Conservation (phyloP, 2,113 vertebrate genomes). For the Varanus komodoensis region DNA sequence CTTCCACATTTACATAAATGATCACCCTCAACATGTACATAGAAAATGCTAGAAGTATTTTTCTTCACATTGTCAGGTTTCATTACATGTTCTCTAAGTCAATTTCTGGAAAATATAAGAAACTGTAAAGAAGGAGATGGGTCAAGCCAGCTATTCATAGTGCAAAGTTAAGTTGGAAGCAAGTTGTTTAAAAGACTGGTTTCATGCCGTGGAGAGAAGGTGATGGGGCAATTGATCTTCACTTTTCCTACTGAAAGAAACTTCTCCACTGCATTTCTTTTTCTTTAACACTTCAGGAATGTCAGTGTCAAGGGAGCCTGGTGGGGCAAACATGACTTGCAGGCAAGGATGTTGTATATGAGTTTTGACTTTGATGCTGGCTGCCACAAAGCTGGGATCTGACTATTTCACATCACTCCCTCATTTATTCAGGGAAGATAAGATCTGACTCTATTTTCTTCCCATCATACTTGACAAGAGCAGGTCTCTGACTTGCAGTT, state of each 20-base stretch:
- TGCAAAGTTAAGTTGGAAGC: too few species aligned
- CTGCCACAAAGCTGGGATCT: background rate
- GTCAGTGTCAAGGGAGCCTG: background rate
- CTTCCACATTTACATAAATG: background rate
- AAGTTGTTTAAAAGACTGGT: background rate
- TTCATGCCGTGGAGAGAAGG: background rate
- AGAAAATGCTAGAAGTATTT: background rate
- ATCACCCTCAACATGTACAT: background rate
- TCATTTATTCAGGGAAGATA: background rate
- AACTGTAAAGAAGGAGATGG: background rate
- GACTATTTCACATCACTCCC: background rate
- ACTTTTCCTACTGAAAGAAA: background rate
- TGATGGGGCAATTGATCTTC: background rate
- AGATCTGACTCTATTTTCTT: constrained; percentile 5
- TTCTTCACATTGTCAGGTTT: background rate
- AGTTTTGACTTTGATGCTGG: constrained; percentile 3
- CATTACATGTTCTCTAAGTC: background rate
- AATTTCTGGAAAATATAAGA: background rate
- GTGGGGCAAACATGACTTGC: background rate
- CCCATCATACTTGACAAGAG: background rate
- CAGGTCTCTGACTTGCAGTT: background rate
- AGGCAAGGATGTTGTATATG: background rate
- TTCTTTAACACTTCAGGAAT: background rate
- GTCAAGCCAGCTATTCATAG: background rate
- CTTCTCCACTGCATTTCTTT: too few species aligned